These are phyloP conservation scores for Meleagris gallopavo DNA, from an alignment of 2,113 vertebrate species.

Conservation along the genomic window DNA sequence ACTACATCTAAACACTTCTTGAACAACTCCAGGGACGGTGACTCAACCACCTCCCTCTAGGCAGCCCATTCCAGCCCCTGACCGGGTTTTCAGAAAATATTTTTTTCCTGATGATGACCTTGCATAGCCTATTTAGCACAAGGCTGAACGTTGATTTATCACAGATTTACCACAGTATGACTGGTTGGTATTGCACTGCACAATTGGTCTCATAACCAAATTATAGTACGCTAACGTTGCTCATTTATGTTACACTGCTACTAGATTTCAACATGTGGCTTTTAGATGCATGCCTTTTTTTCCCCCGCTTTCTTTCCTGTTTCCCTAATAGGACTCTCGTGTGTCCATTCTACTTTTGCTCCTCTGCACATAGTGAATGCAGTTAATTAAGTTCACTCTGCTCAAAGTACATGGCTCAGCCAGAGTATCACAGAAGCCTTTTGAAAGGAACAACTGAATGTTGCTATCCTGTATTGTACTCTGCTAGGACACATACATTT, in stretches of 20 bases:
- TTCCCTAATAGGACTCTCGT: neutral
- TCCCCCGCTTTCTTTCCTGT: fast-evolving
- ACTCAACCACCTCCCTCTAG: too few relatives aligned
- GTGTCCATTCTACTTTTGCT: neutral
- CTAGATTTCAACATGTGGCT: neutral
- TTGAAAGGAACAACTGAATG: neutral
- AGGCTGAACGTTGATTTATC: neutral
- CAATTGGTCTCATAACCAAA: neutral
- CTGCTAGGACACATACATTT: neutral
- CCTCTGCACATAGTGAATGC: neutral
- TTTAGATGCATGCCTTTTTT: neutral
- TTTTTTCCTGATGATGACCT: neutral
- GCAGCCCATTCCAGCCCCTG: too few relatives aligned
- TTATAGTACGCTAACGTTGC: neutral
- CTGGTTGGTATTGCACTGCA: neutral
- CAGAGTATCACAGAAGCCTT: neutral
- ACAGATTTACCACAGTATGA: neutral
- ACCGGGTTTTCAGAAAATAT: too few relatives aligned
- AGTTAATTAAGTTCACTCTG: neutral
- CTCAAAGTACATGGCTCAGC: neutral
- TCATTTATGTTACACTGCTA: neutral
- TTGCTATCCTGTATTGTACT: neutral
- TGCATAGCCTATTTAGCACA: neutral
- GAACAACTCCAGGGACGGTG: too few relatives aligned
- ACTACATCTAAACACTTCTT: too few relatives aligned